A percentile compares a stretch with the other conserved stretches of the same genome.
Evolutionary conservation across 2,113 vertebrate species (phyloP).

Genomic region (Hystrix cristata): DNA sequence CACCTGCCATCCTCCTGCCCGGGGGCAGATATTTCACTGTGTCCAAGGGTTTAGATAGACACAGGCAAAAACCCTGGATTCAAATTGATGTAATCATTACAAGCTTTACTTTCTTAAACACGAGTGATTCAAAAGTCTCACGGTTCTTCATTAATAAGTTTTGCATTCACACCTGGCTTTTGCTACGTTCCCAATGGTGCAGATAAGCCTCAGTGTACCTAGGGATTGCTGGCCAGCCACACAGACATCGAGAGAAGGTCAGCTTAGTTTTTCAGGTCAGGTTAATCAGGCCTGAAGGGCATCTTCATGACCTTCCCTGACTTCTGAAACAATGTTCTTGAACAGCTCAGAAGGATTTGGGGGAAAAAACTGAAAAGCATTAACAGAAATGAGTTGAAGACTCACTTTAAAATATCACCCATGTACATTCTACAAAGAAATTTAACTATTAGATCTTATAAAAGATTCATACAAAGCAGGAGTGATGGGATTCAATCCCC

Average conservation of each 20-base stretch:
- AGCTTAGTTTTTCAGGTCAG: background rate
- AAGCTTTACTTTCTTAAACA: constrained; percentile 6
- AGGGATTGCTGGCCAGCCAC: background rate
- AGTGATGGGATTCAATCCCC: background rate
- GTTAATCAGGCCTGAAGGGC: background rate
- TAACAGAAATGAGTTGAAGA: background rate
- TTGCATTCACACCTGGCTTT: background rate
- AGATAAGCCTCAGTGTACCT: background rate
- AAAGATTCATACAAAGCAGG: background rate
- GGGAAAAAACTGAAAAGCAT: background rate
- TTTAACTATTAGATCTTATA: background rate
- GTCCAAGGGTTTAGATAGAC: constrained; percentile 1
- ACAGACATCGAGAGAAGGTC: background rate
- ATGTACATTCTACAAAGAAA: background rate
- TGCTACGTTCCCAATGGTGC: background rate
- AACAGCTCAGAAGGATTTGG: background rate
- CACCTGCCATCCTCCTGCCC: background rate
- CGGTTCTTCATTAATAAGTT: background rate
- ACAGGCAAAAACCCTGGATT: background rate
- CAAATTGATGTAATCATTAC: background rate
- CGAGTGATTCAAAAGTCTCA: background rate
- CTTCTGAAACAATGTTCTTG: background rate
- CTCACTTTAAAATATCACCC: background rate
- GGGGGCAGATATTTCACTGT: constrained; percentile 8
- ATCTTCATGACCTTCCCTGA: background rate